Evolutionary conservation across 1,140 invertebrate genomes (phyloP).

Genomic region (Thaumetopoea pityocampa): DNA sequence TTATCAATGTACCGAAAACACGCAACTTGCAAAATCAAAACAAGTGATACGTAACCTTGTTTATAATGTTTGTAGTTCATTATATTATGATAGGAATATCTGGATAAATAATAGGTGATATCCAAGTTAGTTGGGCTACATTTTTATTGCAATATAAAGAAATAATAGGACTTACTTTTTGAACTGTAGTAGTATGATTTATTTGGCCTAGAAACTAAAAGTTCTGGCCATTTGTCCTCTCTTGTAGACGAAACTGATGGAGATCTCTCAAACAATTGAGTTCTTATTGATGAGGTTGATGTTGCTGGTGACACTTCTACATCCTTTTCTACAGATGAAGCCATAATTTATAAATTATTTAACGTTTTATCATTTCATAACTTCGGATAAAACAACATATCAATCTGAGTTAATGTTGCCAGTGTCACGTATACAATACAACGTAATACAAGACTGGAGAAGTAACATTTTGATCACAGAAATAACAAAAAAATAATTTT

Average conservation of each 20-base stretch:
- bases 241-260: conserved; percentile 54
- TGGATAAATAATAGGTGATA: too few species aligned
- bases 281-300: conserved; percentile 49
- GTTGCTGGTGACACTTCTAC: conserved; percentile 48
- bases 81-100: too few species aligned
- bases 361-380: conserved; percentile 11
- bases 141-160: not conserved
- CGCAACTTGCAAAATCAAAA: conserved; percentile 1
- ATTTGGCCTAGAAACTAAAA: conserved; percentile 56
- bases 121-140: not conserved
- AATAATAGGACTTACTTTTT: conserved; percentile 49
- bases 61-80: too few species aligned
- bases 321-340: conserved; percentile 46
- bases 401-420: too few species aligned
- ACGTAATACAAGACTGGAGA: too few species aligned
- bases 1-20: conserved; percentile 7
- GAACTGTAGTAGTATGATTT: conserved; percentile 57
- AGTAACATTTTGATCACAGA: conserved; percentile 20
- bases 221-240: conserved; percentile 68
- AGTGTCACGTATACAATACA: too few species aligned
- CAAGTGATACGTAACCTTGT: not conserved
- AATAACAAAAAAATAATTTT: conserved; percentile 19
- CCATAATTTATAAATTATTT: conserved; percentile 38
- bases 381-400: too few species aligned
- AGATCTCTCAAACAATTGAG: conserved; percentile 47